Evolutionary conservation across 2,888 invertebrate genomes (phyloP).

Genomic region (Caenorhabditis auriculariae): DNA sequence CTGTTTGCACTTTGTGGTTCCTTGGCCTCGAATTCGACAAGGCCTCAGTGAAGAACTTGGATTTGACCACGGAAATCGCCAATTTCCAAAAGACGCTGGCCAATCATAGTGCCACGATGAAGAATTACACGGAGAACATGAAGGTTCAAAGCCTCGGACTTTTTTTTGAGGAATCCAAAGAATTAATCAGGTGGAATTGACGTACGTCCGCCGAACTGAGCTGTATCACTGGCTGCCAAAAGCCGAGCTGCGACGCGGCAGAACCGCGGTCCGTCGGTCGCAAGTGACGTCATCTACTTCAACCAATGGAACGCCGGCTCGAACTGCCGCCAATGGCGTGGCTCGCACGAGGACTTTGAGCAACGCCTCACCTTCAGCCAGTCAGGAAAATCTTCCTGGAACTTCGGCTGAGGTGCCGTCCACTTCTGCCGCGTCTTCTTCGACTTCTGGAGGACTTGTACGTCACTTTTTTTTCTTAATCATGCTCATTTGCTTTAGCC

Average conservation of each 20-base stretch:
- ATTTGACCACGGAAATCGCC: conserved; percentile 88
- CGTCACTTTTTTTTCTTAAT: no score
- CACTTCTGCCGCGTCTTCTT: no score
- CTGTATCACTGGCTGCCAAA: conserved; percentile 30
- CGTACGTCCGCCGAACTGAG: conserved; percentile 41
- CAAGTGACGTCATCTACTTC: neutral
- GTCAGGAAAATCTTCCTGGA: no score
- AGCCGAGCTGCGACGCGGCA: conserved; percentile 15
- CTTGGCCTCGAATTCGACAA: conserved; percentile 91
- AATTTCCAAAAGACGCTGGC: conserved; percentile 76
- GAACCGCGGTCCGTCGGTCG: neutral
- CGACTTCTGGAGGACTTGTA: no score
- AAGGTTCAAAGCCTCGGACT: conserved; percentile 9
- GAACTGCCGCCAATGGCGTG: neutral
- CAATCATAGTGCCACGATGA: conserved; percentile 10
- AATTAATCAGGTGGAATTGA: conserved; percentile 29
- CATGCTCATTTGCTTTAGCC: no score
- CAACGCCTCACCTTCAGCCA: no score
- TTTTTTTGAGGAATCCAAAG: neutral
- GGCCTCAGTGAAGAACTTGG: conserved; percentile 77
- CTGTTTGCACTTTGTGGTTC: conserved; percentile 89
- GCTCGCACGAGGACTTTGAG: neutral
- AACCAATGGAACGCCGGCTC: neutral
- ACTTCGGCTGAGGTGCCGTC: neutral
- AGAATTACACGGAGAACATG: conserved; percentile 46